Conservation (phyloP, 2,888 invertebrate species). For the Nebria salina region DNA sequence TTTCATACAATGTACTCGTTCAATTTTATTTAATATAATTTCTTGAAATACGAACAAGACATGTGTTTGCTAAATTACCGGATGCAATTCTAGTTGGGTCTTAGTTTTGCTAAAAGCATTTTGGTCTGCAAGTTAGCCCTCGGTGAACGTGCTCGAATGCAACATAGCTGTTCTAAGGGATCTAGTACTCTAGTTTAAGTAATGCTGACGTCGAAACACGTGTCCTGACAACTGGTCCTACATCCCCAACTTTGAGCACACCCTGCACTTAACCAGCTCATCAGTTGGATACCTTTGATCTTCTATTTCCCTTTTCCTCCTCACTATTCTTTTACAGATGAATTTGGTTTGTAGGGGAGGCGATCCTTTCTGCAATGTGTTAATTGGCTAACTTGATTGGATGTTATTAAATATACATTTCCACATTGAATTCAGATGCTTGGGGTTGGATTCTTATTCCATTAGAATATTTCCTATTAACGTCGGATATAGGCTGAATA, state of each 20-base stretch:
- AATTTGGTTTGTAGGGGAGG: not conserved
- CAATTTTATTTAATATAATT: not conserved
- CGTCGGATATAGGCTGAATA: no score
- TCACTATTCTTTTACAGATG: not conserved
- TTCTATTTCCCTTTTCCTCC: conserved; percentile 5
- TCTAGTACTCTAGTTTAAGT: not conserved
- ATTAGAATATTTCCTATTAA: not conserved
- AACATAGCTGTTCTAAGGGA: not conserved
- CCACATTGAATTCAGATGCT: not conserved
- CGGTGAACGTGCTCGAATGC: not conserved
- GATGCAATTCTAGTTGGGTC: not conserved
- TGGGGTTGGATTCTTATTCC: not conserved
- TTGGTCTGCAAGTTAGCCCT: not conserved
- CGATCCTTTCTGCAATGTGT: conserved; percentile 27
- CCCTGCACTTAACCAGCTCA: conserved; percentile 10
- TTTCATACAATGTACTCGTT: not conserved
- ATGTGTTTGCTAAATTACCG: not conserved
- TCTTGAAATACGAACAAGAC: not conserved
- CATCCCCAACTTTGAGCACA: not conserved
- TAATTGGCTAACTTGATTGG: conserved; percentile 34
- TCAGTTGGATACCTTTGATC: conserved; percentile 33
- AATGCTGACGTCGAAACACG: not conserved
- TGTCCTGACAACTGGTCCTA: not conserved
- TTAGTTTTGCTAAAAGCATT: not conserved
- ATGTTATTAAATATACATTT: not conserved